Base-by-base conservation (phyloP, 35 echinoderm and acorn worm species). In the Ophioderma brevispina region DNA sequence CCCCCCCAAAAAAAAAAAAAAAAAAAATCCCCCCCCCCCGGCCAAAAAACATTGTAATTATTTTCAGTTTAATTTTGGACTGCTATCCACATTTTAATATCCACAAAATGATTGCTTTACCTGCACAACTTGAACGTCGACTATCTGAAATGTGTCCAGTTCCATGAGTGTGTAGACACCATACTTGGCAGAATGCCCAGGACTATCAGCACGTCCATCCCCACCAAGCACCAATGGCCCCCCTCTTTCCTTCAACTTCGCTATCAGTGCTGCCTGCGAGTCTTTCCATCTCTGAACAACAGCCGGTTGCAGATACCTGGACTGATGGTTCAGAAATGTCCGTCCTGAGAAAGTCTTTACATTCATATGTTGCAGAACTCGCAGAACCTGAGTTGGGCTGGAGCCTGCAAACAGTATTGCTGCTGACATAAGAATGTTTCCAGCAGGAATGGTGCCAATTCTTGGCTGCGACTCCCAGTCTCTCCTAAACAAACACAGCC, bases 51-150 rank as follows among this genome's bases (percentile, higher is more conserved):
- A 5, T 81, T 33, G 79, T 37, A n/a, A 81, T 2, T 25, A 6
- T 25, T 37, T 18, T 0, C 79, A 36, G 39, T 18, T 37, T 37
- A 23, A 38, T 38, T 37, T 81, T 38, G 39, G 33, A 81, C 30
- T 37, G 0, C 36, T 33, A 36, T 37, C 79, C 34, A 55, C 46
- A 18, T 50, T 25, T 41, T 31, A n/a, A 0, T 85, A 85, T n/a
- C 8, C n/a, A 55, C 0, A 55, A 40, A 37, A 23, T 21, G 6
- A n/a, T n/a, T n/a, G n/a, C n/a, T 80, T 76, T 78, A 92, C 90
- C 90, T 92, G 90, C 21, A 92, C 90, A 78, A 92, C 40, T 63
- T 92, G 59, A 43, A 92, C 85, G 52, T 86, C 81, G 17, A 92
- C 34, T 15, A 92, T 52, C 82, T 92, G 42, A 41, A 49, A 50